Conservation (phyloP, 2,888 invertebrate genomes). For the Cosmia trapezina region DNA sequence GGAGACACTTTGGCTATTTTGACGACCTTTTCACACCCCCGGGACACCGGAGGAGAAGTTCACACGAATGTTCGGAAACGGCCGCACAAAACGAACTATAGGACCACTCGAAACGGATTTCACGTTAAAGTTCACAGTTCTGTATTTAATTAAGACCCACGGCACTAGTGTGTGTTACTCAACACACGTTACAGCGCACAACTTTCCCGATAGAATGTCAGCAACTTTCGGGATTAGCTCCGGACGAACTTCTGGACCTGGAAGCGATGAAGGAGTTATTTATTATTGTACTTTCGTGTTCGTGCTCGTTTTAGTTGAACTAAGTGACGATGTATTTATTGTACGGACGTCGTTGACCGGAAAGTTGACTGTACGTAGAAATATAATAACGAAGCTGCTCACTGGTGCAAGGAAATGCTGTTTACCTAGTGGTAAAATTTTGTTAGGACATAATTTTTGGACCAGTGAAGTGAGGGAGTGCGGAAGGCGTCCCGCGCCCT, state of each 20-base stretch:
- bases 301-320: conserved; percentile 65
- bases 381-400: conserved; percentile 5
- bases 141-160: conserved; percentile 60
- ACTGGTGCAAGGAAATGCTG: conserved; percentile 23
- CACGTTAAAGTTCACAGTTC: conserved; percentile 59
- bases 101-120: conserved; percentile 46
- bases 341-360: conserved; percentile 64
- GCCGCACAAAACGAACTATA: conserved; percentile 46
- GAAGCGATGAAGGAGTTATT: conserved; percentile 77
- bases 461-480: conserved; percentile 62
- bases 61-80: conserved; percentile 47
- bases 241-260: conserved; percentile 74
- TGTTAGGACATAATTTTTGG: conserved; percentile 25
- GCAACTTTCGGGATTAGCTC: conserved; percentile 72
- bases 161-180: conserved; percentile 46
- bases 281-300: conserved; percentile 68
- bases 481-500: conserved; percentile 84
- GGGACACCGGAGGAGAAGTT: conserved; percentile 79
- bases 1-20: conserved; percentile 90
- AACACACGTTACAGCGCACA: conserved; percentile 54
- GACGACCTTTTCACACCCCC: conserved; percentile 75
- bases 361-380: conserved; percentile 45
- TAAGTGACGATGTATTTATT: conserved; percentile 46
- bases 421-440: conserved; percentile 13
- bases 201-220: conserved; percentile 69